Conservation (phyloP, 2,797 vertebrate species). For the Alfaro cultratus region DNA sequence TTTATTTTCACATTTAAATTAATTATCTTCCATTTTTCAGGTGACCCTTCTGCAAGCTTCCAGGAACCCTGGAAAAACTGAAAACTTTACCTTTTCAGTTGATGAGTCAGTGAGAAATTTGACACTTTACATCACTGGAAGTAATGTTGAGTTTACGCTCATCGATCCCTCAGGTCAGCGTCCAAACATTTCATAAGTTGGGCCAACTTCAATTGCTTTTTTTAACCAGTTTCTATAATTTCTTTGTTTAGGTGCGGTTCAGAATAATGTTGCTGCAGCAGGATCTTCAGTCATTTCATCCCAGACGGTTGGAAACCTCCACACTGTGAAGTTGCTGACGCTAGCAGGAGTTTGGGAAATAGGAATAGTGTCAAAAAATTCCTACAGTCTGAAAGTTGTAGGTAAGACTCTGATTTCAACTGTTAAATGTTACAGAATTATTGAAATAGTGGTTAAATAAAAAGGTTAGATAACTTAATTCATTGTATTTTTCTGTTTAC, state of each 20-base stretch:
- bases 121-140: conserved; percentile 61
- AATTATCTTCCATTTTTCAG: conserved; percentile 35
- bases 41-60: conserved; percentile 64
- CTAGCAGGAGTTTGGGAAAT: conserved; percentile 61
- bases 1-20: not conserved
- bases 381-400: conserved; percentile 71
- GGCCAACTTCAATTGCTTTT: not conserved
- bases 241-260: conserved; percentile 48
- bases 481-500: not conserved
- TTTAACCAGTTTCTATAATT: not conserved
- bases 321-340: conserved; percentile 37
- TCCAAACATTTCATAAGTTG: not conserved
- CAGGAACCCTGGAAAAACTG: conserved; percentile 41
- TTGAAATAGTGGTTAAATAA: not conserved
- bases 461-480: not conserved
- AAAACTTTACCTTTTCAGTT: conserved; percentile 52
- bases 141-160: conserved; percentile 38
- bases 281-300: conserved; percentile 48
- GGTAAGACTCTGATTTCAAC: conserved; percentile 49
- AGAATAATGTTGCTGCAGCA: conserved; percentile 16
- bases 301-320: conserved; percentile 61
- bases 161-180: conserved; percentile 60
- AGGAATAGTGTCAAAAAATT: conserved; percentile 44
- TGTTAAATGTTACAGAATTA: not conserved
- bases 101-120: conserved; percentile 49